Base-by-base conservation (phyloP, 1,140 invertebrate genomes). In the Drosophila varians region DNA sequence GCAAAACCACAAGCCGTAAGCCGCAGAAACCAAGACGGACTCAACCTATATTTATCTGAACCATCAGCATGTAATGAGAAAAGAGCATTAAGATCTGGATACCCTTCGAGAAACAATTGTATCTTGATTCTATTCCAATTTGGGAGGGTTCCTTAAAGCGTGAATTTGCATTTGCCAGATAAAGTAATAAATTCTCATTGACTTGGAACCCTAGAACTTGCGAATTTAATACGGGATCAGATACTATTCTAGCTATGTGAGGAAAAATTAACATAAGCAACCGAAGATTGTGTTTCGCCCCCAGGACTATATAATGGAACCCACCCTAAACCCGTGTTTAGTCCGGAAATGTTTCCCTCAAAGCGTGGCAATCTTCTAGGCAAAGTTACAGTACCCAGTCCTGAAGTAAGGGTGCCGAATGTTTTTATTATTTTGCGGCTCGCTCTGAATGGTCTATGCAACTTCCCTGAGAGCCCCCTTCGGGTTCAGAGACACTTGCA, bases 1-100 rank as follows among this genome's bases (percentile, higher is more conserved):
- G 68, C 42, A 72, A 72, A 72, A 53, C 69, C 66, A 53, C 40
- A 71, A 40, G 42, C 21, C 46, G 31, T 16, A 38, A 38, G 6
- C 36, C 36, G 36, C 14, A 49, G 58, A 69, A 58, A 26, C 43
- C 23, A 66, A 66, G 26, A 66, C 47, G 19, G 19, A n/a, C 31
- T n/a, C 14, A 69, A 69, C 46, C 43, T 52, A 60, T 34, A 62
- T 48, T 34, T 75, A 48, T 68, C 25, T 68, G 55, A 49, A 4
- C 26, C 36, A 69, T 71, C 43, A 54, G 48, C 49, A 21, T 54
- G 57, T 64, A 64, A 65, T 65, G n/a, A 40, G 43, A 40, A 51
- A 36, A 26, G 23, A 8, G 38, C n/a, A n/a, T n/a, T n/a, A n/a
- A 36, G 12, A 26, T n/a, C 11, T 11, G 3, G 16, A 61, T 64